phyloP scores from a whole-genome alignment of 2,113 vertebrate species.

The Antechinus stuartii region DNA sequence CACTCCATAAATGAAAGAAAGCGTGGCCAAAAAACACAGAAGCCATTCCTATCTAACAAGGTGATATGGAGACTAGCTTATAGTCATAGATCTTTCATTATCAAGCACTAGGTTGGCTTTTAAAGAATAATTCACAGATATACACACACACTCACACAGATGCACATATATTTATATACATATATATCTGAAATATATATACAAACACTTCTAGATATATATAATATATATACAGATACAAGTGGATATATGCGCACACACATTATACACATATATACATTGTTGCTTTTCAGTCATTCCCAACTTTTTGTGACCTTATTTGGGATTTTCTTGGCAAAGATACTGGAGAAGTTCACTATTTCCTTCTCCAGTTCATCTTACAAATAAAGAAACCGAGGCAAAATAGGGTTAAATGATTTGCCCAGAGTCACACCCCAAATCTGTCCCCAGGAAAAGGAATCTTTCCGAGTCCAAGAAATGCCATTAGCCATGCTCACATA shows the following conservation, averaged over 20 bases:
- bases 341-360: not conserved
- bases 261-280: not conserved
- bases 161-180: too few relatives aligned
- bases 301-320: not conserved
- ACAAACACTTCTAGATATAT: too few relatives aligned
- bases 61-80: not conserved
- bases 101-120: not conserved
- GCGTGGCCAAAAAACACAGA: not conserved
- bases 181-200: too few relatives aligned
- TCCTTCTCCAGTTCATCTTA: not conserved
- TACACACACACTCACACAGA: too few relatives aligned
- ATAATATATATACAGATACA: too few relatives aligned
- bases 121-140: too few relatives aligned
- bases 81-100: not conserved
- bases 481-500: not conserved
- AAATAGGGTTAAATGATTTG: not conserved
- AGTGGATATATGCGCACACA: too few relatives aligned
- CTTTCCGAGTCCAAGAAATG: not conserved
- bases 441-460: not conserved
- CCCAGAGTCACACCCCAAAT: not conserved
- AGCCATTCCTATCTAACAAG: not conserved
- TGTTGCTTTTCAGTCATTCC: not conserved
- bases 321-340: not conserved
- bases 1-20: not conserved
- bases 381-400: not conserved